These are phyloP conservation scores for Lepidurus couesii DNA, from an alignment of 1,140 invertebrate genomes.

Conservation along the genomic window DNA sequence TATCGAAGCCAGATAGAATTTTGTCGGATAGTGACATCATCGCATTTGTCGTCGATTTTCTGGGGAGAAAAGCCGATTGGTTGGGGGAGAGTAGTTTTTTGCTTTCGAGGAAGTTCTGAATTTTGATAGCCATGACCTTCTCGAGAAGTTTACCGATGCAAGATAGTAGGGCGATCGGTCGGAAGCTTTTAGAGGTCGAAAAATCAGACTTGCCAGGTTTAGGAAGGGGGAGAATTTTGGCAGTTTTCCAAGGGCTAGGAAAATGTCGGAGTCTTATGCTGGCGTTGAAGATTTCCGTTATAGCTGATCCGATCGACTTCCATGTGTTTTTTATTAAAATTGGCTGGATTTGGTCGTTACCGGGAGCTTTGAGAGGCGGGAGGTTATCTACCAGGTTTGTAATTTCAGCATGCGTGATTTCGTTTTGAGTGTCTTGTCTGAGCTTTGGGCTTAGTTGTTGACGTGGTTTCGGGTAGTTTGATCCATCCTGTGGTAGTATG, in stretches of 20 bases:
- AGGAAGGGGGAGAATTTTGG: slow-evolving; percentile 10
- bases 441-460: not conserved
- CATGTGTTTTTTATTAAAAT: slow-evolving; percentile 8
- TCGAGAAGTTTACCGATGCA: slow-evolving; percentile 5
- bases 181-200: not conserved
- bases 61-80: not conserved
- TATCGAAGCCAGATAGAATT: not conserved
- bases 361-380: slow-evolving; percentile 22
- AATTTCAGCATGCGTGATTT: not conserved
- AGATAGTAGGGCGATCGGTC: slow-evolving; percentile 17
- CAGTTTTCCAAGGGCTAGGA: slow-evolving; percentile 16
- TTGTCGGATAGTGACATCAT: slow-evolving; percentile 4
- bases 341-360: slow-evolving; percentile 9
- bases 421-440: not conserved
- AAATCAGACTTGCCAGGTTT: slow-evolving; percentile 13
- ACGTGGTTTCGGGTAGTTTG: not conserved
- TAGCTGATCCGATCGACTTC: not conserved
- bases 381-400: not conserved
- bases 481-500: not conserved
- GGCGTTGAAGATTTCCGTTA: slow-evolving; percentile 13
- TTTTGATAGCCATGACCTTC: not conserved
- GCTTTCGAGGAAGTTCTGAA: not conserved
- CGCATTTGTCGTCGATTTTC: not conserved
- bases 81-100: not conserved
- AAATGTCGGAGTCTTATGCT: slow-evolving; percentile 12